phyloP scores from a whole-genome alignment of 2,888 invertebrate species.

The Eupelmus urozonus region DNA sequence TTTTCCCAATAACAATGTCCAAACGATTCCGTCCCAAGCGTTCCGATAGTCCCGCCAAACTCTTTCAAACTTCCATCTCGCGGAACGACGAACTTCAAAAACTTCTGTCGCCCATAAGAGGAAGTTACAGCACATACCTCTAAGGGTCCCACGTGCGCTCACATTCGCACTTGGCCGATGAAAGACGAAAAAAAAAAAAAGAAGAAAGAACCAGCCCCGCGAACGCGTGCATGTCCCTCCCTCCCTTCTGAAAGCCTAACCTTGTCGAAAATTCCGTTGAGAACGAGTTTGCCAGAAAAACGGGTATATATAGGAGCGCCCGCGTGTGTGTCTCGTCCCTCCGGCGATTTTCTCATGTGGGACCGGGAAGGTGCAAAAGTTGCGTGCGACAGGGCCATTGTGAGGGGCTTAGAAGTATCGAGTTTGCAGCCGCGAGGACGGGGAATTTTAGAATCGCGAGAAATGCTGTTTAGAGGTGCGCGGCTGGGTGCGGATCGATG shows the following conservation, averaged over 20 bases:
- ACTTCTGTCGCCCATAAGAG: neutral
- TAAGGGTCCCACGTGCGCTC: neutral
- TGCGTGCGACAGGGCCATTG: constrained; percentile 16
- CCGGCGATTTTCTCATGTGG: constrained; percentile 38
- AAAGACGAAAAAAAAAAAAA: neutral
- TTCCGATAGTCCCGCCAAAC: no score
- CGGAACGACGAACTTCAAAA: neutral
- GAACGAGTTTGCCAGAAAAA: constrained; percentile 56
- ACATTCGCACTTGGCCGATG: neutral
- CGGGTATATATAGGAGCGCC: constrained; percentile 23
- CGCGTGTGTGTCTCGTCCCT: neutral
- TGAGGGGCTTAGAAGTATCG: constrained; percentile 2
- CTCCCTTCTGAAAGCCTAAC: constrained; percentile 53
- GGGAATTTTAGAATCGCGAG: constrained; percentile 29
- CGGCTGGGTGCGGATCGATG: neutral
- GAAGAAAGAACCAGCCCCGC: neutral
- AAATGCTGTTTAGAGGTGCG: neutral
- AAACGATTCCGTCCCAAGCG: no score
- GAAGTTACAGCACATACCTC: neutral
- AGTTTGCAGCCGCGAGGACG: neutral
- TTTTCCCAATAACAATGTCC: no score
- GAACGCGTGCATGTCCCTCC: neutral
- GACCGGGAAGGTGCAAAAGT: constrained; percentile 31
- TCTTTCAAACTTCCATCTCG: neutral
- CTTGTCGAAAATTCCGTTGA: constrained; percentile 55